Base-by-base conservation (phyloP, 2,797 vertebrate genomes). In the Brotogeris chrysoptera region DNA sequence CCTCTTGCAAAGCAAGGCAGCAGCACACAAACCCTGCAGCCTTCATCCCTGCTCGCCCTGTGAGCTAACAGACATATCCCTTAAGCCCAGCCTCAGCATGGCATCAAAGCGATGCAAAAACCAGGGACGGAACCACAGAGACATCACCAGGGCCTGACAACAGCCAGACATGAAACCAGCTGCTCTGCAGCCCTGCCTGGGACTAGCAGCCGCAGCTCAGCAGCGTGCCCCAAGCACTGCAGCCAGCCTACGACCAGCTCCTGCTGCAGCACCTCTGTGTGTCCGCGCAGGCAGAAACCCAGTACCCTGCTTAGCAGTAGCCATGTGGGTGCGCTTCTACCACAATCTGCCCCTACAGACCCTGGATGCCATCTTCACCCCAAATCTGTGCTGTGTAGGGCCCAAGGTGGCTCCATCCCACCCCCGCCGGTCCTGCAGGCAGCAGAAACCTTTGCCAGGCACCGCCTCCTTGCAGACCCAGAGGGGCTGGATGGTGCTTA, bases 161-260 rank as follows among this genome's bases (percentile, higher is more conserved):
- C 0, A 2, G 16, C 32, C 81, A 41, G 87, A 13, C 3, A 3
- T 6, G 43, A 52, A 23, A 8, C 10, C 69, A 55, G 70, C 39
- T 0, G 2, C 18, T 12, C 46, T 9, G 39, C 0, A 4, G 36
- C 39, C 50, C 52, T 38, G 10, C 14, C 27, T 5, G 0, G 71
- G 21, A 46, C 1, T 2, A 39, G 57, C 34, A 30, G 2, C 6
- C 2, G 1, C 17, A 25, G 32, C 0, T 0, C 36, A 10, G 5
- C 0, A 1, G 6, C 0, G 2, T 12, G 32, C 27, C 64, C 0
- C 0, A 3, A 9, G 60, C 36, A 1, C 46, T 5, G 2, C 18
- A 43, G 59, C 11, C 3, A 2, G 52, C 63, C n/a, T 3, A 1
- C 52, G 27, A 47, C 0, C 43, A 16, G 49, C 39, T 46, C 65